Percentiles rank a stretch among this genome's conserved stretches.
These are phyloP conservation scores for Margaritifera margaritifera DNA, from an alignment of 2,888 invertebrate species.

Conservation along the genomic window DNA sequence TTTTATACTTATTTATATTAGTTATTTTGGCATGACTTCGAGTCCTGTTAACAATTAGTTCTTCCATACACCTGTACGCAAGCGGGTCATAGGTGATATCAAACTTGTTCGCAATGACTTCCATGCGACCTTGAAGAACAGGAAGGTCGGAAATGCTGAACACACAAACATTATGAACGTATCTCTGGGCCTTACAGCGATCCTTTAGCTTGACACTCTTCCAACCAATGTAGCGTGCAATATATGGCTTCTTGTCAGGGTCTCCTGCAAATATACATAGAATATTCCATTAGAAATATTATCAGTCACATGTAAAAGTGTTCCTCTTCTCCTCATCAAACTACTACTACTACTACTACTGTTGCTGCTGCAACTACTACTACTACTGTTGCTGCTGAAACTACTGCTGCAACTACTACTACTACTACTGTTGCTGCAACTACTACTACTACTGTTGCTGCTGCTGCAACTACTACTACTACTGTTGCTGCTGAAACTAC, in stretches of 20 bases:
- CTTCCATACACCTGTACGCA: slow-evolving; percentile 64
- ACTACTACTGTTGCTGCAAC: too few species aligned
- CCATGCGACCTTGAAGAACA: slow-evolving; percentile 38
- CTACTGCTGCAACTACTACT: too few species aligned
- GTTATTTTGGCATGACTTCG: slow-evolving; percentile 8
- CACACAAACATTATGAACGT: slow-evolving; percentile 54
- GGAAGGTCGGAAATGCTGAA: slow-evolving; percentile 60
- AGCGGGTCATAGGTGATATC: slow-evolving; percentile 60
- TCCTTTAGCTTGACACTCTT: slow-evolving; percentile 21
- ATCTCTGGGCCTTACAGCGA: slow-evolving; percentile 27
- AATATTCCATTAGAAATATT: not conserved
- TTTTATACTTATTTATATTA: slow-evolving; percentile 18
- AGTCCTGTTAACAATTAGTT: slow-evolving; percentile 45
- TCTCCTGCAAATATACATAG: slow-evolving; percentile 29
- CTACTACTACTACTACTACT: too few species aligned
- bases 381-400: too few species aligned
- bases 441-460: too few species aligned
- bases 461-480: too few species aligned
- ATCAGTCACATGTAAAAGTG: not conserved
- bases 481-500: too few species aligned
- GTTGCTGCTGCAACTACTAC: too few species aligned
- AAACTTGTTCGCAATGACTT: slow-evolving; percentile 71
- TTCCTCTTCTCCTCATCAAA: too few species aligned
- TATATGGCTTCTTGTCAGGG: slow-evolving; percentile 33
- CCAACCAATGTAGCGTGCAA: slow-evolving; percentile 47